Conservation (phyloP, 2,797 vertebrate genomes). For the Lateolabrax maculatus region DNA sequence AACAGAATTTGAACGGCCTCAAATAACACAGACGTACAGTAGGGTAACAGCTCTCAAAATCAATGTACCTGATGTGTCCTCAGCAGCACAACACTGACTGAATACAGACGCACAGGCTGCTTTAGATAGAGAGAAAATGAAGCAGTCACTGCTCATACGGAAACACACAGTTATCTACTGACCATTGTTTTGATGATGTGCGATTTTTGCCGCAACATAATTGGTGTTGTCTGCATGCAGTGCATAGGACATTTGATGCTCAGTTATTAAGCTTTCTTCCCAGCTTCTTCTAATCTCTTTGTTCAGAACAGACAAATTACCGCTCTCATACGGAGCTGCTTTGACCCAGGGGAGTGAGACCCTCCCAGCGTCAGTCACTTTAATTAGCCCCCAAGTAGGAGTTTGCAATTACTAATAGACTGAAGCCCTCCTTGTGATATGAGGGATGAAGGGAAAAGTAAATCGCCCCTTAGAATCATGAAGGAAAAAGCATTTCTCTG, state of each 20-base stretch:
- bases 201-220: slow-evolving; percentile 87
- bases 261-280: slow-evolving; percentile 97
- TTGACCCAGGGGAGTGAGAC: slow-evolving; percentile 95
- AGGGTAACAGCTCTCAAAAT: slow-evolving; percentile 53
- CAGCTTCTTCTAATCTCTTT: slow-evolving; percentile 96
- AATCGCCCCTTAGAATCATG: slow-evolving; percentile 87
- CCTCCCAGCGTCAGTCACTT: slow-evolving; percentile 95
- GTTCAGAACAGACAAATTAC: slow-evolving; percentile 99
- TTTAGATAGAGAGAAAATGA: slow-evolving; percentile 49
- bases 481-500: slow-evolving; percentile 79
- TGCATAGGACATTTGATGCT: slow-evolving; percentile 93
- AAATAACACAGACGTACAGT: slow-evolving; percentile 45
- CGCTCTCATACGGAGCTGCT: slow-evolving; percentile 95
- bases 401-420: slow-evolving; percentile 96
- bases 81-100: slow-evolving; percentile 30
- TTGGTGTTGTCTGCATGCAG: slow-evolving; percentile 90
- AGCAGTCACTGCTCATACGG: slow-evolving; percentile 48
- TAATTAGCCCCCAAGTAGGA: slow-evolving; percentile 98
- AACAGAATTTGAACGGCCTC: slow-evolving; percentile 54
- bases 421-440: slow-evolving; percentile 94
- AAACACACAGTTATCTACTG: slow-evolving; percentile 61
- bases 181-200: slow-evolving; percentile 81
- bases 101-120: slow-evolving; percentile 29
- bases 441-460: slow-evolving; percentile 86
- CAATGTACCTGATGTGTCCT: slow-evolving; percentile 60